A percentile compares a stretch with the other conserved stretches of the same genome.
Evolutionary conservation across 2,113 vertebrate species (phyloP).

Genomic region (Columba janthina): DNA sequence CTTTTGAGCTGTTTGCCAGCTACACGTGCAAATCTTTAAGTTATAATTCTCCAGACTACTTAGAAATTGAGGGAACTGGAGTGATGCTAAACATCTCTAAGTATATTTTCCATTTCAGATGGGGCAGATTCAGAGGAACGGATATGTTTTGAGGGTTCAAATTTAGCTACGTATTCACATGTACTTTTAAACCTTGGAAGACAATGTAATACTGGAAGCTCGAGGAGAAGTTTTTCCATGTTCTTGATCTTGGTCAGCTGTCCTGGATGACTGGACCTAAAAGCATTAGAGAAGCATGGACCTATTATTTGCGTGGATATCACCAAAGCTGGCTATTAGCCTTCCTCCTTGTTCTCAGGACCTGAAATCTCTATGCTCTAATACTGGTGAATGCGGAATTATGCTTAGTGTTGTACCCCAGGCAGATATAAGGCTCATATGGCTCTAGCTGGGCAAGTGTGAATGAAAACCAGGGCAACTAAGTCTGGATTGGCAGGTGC

Average conservation of each 20-base stretch:
- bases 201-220: background rate
- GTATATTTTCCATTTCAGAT: slow-evolving; percentile 11
- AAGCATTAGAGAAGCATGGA: background rate
- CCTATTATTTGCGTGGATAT: background rate
- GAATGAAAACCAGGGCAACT: background rate
- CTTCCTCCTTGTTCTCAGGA: background rate
- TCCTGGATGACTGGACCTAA: background rate
- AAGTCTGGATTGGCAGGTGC: background rate
- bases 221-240: background rate
- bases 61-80: slow-evolving; percentile 25
- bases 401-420: background rate
- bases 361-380: rapidly evolving
- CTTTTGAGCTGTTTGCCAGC: slow-evolving; percentile 10
- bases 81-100: background rate
- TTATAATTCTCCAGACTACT: background rate
- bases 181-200: background rate
- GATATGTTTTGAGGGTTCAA: background rate
- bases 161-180: background rate
- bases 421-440: background rate
- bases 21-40: background rate
- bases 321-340: background rate
- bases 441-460: background rate
- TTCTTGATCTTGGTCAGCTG: background rate
- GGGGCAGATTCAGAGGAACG: background rate
- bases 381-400: background rate